Percentiles rank a stretch among this genome's conserved stretches.
Evolutionary conservation across 23 tunicate species (phyloP).

Genomic region (Trididemnum nubilum): DNA sequence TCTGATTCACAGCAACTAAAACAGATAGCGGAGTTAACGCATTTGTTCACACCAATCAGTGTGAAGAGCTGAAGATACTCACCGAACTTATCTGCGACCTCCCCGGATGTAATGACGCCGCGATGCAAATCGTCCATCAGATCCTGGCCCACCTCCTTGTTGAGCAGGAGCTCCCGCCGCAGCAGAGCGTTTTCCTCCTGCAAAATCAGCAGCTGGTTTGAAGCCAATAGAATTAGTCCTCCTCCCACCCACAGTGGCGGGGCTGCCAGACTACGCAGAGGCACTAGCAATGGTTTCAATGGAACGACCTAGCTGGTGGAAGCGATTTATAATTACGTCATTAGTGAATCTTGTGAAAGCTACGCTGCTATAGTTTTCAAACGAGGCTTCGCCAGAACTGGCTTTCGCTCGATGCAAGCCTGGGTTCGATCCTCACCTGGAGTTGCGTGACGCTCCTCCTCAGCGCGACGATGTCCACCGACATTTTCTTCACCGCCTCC

Average conservation of each 20-base stretch:
- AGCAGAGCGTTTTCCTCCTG: slow-evolving; percentile 78
- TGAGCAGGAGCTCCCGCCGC: slow-evolving; percentile 60
- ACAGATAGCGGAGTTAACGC: not conserved
- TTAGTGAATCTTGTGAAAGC: too few species aligned
- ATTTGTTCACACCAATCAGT: not conserved
- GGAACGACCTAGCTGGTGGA: too few species aligned
- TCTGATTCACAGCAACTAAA: slow-evolving; percentile 66
- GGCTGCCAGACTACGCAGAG: too few species aligned
- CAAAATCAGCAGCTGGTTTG: too few species aligned
- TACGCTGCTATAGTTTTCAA: too few species aligned
- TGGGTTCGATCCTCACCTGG: slow-evolving; percentile 68
- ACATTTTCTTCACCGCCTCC: slow-evolving; percentile 88
- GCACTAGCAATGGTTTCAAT: too few species aligned
- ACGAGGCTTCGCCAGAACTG: too few species aligned
- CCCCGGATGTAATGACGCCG: slow-evolving; percentile 60
- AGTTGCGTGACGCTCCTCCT: slow-evolving; percentile 45
- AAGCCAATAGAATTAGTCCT: too few species aligned
- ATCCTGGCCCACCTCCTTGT: slow-evolving; percentile 52
- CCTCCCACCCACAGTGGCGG: too few species aligned
- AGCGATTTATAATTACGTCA: too few species aligned
- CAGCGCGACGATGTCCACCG: slow-evolving; percentile 64
- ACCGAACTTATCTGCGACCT: slow-evolving; percentile 91
- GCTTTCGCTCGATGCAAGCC: too few species aligned
- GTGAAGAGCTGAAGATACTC: not conserved
- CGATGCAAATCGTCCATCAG: slow-evolving; percentile 59